Conservation (phyloP, 2,113 vertebrate genomes). For the Xerus inauris region DNA sequence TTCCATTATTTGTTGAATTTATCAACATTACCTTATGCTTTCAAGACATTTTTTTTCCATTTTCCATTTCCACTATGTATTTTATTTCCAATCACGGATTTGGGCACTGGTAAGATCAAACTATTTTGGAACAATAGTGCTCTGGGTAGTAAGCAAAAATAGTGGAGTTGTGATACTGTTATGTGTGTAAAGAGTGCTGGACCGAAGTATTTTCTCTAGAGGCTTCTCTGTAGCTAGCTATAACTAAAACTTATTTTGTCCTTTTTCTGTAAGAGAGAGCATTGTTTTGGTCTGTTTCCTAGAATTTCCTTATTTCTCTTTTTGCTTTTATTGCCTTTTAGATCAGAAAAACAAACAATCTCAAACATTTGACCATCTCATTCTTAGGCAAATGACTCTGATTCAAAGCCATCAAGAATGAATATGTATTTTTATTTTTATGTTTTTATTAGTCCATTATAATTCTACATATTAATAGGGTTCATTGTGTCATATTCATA, state of each 20-base stretch:
- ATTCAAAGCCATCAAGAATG: not conserved
- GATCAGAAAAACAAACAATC: not conserved
- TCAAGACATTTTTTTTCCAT: conserved; percentile 16
- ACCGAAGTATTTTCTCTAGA: not conserved
- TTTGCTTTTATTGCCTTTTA: not conserved
- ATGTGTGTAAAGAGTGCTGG: not conserved
- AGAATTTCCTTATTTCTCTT: not conserved
- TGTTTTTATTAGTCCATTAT: not conserved
- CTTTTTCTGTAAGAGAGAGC: not conserved
- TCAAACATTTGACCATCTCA: not conserved
- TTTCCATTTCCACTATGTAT: conserved; percentile 43
- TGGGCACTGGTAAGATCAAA: not conserved
- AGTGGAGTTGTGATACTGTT: not conserved
- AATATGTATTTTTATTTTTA: not conserved
- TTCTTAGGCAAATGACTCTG: not conserved
- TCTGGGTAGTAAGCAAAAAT: not conserved
- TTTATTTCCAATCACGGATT: conserved; percentile 44
- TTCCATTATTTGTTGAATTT: conserved; percentile 46
- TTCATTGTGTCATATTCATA: too few relatives aligned
- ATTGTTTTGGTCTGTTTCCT: not conserved
- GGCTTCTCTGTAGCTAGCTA: not conserved
- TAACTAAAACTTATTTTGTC: not conserved
- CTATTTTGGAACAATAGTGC: conserved; percentile 9
- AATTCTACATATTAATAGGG: too few relatives aligned
- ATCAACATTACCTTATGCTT: conserved; percentile 6